Evolutionary conservation across 2,888 invertebrate genomes (phyloP).

Genomic region (Agapostemon virescens): DNA sequence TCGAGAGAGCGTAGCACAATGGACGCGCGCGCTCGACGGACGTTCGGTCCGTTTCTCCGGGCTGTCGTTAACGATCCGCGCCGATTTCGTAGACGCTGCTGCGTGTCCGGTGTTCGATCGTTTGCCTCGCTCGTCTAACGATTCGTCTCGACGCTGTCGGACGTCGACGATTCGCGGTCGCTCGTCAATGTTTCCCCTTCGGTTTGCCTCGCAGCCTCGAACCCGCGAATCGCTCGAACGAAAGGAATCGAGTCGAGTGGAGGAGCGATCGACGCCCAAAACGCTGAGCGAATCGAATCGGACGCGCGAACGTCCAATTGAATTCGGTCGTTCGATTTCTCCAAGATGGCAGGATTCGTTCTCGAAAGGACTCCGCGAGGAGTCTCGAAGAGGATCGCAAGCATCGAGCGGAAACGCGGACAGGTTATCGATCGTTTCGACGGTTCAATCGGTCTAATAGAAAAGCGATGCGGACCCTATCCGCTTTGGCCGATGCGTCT

Average conservation of each 20-base stretch:
- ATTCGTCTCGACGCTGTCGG: conserved; percentile 25
- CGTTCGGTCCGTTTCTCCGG: conserved; percentile 49
- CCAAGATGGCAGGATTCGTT: too few species aligned
- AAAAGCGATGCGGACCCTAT: conserved; percentile 73
- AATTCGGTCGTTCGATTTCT: too few species aligned
- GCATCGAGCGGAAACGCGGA: background rate
- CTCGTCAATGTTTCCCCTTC: conserved; percentile 25
- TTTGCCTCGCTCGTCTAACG: conserved; percentile 43
- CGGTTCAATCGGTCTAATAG: conserved; percentile 76
- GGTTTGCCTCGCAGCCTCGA: background rate
- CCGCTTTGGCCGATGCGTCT: conserved; percentile 65
- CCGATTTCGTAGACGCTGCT: conserved; percentile 47
- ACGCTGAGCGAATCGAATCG: too few species aligned
- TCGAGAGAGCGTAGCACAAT: conserved; percentile 53
- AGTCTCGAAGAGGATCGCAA: background rate
- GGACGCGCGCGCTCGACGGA: conserved; percentile 45
- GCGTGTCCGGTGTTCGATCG: conserved; percentile 46
- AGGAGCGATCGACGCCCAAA: too few species aligned
- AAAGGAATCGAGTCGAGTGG: too few species aligned
- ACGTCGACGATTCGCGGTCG: conserved; percentile 37
- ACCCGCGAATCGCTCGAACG: background rate
- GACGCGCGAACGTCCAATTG: too few species aligned
- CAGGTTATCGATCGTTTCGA: conserved; percentile 57
- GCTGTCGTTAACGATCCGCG: conserved; percentile 62
- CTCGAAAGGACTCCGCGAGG: too few species aligned